Base-by-base conservation (phyloP, 2,888 invertebrate genomes). In the Pogonocherus hispidulus region DNA sequence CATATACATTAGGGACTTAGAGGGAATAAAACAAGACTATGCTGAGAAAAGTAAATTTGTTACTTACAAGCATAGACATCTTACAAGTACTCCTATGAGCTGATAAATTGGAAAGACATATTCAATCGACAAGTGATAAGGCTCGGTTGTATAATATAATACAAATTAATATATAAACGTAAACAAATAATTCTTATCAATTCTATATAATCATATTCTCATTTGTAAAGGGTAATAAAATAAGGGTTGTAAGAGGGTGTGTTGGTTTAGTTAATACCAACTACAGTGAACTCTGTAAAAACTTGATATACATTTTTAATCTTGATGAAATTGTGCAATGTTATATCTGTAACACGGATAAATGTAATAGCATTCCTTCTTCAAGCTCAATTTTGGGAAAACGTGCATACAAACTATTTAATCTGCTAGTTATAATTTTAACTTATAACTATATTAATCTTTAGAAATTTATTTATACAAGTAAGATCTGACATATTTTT, bases 161-260 rank as follows among this genome's bases (percentile, higher is more conserved):
- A n/a, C n/a, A n/a, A n/a, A n/a, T 22, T 57, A 44, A 44, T 20
- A 23, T 57, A 57, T 16, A 44, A 41, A 57, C 44, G 57, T 57
- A 57, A 22, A n/a, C n/a, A n/a, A n/a, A n/a, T n/a, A n/a, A n/a
- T n/a, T n/a, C n/a, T n/a, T n/a, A n/a, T 11, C 2, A 22, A 5
- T 14, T 16, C 8, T 44, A 16, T 22, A 20, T 27, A 27, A 3
- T 27, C 8, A 5, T 27, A 3, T 14, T 22, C 44, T n/a, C 3
- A 3, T 22, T 57, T 57, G 20, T 23, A 57, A 44, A 52, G 14
- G 27, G 9, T 11, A 6, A 3, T 19, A 2, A 19, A 1, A 8
- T 19, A 32, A 41, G 5, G 19, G 37, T 35, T 32, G 44, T 23
- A 44, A 41, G 22, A 16, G 57, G 57, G 6, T 57, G 57, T 23